Base-by-base conservation (phyloP, 2,888 invertebrate species). In the Nebria brevicollis region DNA sequence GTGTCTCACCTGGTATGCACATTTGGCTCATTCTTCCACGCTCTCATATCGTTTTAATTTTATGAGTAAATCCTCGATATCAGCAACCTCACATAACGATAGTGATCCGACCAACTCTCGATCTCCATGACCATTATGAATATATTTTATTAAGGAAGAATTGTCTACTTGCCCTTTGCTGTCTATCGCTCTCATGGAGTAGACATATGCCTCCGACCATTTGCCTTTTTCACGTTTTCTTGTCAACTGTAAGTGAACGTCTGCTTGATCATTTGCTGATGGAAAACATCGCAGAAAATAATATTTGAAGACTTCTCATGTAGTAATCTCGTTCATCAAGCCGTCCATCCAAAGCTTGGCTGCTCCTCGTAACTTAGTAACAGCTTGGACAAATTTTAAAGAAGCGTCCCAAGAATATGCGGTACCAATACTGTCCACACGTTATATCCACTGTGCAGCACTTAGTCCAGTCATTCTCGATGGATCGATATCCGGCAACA, bases 81-180 rank as follows among this genome's bases (percentile, higher is more conserved):
- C 66, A 2, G 20, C 11, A 66, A 66, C n/a, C 66, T 66, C 66
- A 66, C 66, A 66, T 20, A 66, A 8, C 66, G 66, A 66, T 66
- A 66, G 66, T 66, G 66, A 66, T 66, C 66, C 3, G 66, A 66
- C 66, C 3, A 66, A 66, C 66, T 66, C 66, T 66, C 66, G 3
- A 20, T 66, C 5, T 5, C 11, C 10, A 66, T 2, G 66, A 15
- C 66, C 66, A 66, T 66, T 66, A 20, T 2, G 10, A 10, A 66
- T 66, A 10, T 66, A 66, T 10, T 66, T 66, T n/a, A 66, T 66
- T 20, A 66, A 64, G 11, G 64, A 64, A 64, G 64, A 64, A 64
- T 13, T 64, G 10, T 64, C 64, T 64, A 64, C 64, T 64, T 64
- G 64, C 64, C 10, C 64, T 64, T 64, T 64, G 10, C 13, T 64